Evolutionary conservation across 1,140 invertebrate genomes (phyloP).

Genomic region (Anthonomus grandis): DNA sequence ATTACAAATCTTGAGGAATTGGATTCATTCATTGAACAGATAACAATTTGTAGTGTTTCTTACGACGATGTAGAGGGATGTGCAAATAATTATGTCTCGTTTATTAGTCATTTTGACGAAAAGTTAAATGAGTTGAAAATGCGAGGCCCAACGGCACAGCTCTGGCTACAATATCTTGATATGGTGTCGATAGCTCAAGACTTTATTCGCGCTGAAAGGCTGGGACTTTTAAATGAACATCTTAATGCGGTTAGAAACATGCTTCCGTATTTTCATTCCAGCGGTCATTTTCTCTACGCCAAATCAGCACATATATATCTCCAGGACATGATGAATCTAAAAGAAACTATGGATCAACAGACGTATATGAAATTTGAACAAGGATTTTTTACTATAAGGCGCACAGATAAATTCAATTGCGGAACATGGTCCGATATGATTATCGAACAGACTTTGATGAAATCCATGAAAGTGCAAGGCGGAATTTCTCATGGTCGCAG

Average conservation of each 20-base stretch:
- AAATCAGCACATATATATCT: slow-evolving; percentile 44
- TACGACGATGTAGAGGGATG: slow-evolving; percentile 42
- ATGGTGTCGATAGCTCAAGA: slow-evolving; percentile 40
- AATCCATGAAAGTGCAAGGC: slow-evolving; percentile 48
- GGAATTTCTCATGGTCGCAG: slow-evolving; percentile 44
- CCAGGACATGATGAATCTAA: slow-evolving; percentile 26
- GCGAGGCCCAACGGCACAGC: slow-evolving; percentile 33
- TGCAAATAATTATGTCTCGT: slow-evolving; percentile 34
- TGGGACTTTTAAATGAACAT: slow-evolving; percentile 42
- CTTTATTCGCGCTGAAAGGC: slow-evolving; percentile 44
- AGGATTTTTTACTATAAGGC: slow-evolving; percentile 38
- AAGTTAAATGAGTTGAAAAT: slow-evolving; percentile 42
- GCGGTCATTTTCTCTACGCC: slow-evolving; percentile 42
- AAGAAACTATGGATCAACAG: slow-evolving; percentile 17
- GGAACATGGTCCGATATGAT: slow-evolving; percentile 35
- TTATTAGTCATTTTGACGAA: slow-evolving; percentile 49
- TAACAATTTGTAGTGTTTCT: slow-evolving; percentile 37
- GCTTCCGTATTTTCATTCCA: slow-evolving; percentile 47
- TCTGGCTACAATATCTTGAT: slow-evolving; percentile 44
- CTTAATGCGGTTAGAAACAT: slow-evolving; percentile 39
- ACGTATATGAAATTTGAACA: slow-evolving; percentile 33
- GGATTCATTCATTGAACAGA: slow-evolving; percentile 40
- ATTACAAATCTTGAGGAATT: slow-evolving; percentile 28
- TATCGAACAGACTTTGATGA: slow-evolving; percentile 47
- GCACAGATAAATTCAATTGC: slow-evolving; percentile 28